Evolutionary conservation across 2,797 vertebrate species (phyloP).

Genomic region (Coranthus polyacanthus): DNA sequence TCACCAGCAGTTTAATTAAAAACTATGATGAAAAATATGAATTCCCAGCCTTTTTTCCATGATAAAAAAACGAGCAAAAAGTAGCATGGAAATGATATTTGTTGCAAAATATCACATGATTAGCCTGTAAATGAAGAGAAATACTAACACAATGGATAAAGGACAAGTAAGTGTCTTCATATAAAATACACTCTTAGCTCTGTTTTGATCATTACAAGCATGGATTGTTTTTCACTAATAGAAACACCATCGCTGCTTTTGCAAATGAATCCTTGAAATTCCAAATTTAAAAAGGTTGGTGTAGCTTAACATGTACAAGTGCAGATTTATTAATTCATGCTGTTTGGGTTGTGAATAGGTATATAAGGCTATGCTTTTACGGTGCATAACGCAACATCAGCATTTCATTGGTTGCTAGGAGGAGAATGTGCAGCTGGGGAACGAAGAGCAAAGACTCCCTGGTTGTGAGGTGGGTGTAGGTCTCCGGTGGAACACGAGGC

Average conservation of each 20-base stretch:
- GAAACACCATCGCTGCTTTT: constrained; percentile 36
- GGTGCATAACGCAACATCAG: constrained; percentile 52
- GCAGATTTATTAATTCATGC: constrained; percentile 71
- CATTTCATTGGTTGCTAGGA: constrained; percentile 46
- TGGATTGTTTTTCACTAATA: not conserved
- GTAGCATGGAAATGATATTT: not conserved
- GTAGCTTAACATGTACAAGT: constrained; percentile 38
- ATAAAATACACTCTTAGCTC: not conserved
- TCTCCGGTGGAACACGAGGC: constrained; percentile 55
- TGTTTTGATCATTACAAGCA: no score
- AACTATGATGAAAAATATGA: not conserved
- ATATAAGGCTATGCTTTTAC: constrained; percentile 33
- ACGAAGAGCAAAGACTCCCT: constrained; percentile 25
- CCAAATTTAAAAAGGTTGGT: constrained; percentile 21
- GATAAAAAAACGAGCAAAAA: not conserved
- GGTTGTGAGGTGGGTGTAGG: no score
- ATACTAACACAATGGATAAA: no score
- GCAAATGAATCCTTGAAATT: constrained; percentile 51
- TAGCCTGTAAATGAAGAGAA: no score
- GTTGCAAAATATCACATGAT: no score
- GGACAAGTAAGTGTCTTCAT: no score
- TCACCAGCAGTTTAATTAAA: no score
- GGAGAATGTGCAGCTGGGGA: constrained; percentile 53
- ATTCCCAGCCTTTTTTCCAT: not conserved
- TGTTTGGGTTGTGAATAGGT: constrained; percentile 45